Conservation (phyloP, 2,888 invertebrate species). For the Hirtodrosophila duncani region DNA sequence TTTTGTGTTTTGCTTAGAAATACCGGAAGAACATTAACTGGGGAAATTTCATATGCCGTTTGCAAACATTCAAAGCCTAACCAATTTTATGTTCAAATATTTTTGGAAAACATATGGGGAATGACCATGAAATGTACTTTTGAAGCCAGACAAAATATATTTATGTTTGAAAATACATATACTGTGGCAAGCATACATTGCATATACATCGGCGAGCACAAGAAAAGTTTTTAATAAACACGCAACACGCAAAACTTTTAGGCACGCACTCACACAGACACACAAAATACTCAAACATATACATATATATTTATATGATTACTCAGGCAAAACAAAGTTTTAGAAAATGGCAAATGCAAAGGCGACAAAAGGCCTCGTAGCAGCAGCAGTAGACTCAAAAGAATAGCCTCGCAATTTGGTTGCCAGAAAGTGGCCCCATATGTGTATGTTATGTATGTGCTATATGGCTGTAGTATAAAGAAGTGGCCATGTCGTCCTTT, state of each 20-base stretch:
- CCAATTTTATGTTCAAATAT: not conserved
- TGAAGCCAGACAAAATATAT: conserved; percentile 38
- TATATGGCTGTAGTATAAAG: conserved; percentile 28
- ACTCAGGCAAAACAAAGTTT: conserved; percentile 45
- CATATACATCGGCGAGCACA: conserved; percentile 21
- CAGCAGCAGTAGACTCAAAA: too few species aligned
- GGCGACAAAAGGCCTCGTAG: conserved; percentile 13
- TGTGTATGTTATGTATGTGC: conserved; percentile 3
- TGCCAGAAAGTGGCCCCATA: conserved; percentile 4
- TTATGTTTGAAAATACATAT: conserved; percentile 24
- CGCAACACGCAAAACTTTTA: conserved; percentile 50
- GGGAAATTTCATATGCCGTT: too few species aligned
- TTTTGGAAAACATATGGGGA: not conserved
- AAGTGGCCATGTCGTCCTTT: conserved; percentile 55
- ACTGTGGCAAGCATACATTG: too few species aligned
- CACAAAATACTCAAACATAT: conserved; percentile 34
- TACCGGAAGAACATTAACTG: too few species aligned
- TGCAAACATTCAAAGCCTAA: not conserved
- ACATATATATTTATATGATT: conserved; percentile 64
- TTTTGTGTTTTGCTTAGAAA: too few species aligned
- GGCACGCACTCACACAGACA: conserved; percentile 22
- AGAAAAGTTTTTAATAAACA: conserved; percentile 64
- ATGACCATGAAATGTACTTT: conserved; percentile 38
- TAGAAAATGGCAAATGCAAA: conserved; percentile 38
- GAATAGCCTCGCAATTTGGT: conserved; percentile 26